phyloP scores from a whole-genome alignment of 2,797 vertebrate genomes.

The Chaunax sp. region DNA sequence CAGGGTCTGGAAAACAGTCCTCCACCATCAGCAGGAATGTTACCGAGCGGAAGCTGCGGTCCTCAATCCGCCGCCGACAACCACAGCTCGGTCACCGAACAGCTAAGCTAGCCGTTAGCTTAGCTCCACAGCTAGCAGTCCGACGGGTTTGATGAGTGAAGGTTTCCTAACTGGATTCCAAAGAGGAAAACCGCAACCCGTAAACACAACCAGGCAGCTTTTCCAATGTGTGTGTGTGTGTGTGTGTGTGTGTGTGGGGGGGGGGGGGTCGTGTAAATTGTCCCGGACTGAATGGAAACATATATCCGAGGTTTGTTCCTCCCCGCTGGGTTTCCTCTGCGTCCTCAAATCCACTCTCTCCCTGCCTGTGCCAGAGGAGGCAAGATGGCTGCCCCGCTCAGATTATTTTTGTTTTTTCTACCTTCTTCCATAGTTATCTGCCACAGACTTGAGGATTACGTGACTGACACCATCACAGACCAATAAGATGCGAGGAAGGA shows the following conservation, averaged over 20 bases:
- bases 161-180: slow-evolving; percentile 1
- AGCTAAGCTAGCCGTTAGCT: slow-evolving; percentile 30
- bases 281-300: background rate
- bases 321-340: background rate
- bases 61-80: background rate
- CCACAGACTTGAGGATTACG: slow-evolving; percentile 9
- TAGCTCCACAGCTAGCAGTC: slow-evolving; percentile 28
- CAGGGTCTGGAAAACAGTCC: background rate
- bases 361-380: slow-evolving; percentile 72
- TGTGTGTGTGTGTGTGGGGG: too few species aligned
- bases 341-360: slow-evolving; percentile 66
- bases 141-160: background rate
- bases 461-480: slow-evolving; percentile 45
- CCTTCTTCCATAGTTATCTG: slow-evolving; percentile 44
- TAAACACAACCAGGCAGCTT: background rate
- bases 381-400: slow-evolving; percentile 85
- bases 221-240: too few species aligned
- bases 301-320: background rate
- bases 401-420: slow-evolving; percentile 87
- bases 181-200: slow-evolving; percentile 13
- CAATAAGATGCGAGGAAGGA: slow-evolving; percentile 42
- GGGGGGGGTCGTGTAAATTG: too few species aligned
- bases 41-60: background rate
- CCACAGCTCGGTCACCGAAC: background rate
- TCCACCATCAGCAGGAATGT: background rate